These are phyloP conservation scores for Myopa testacea DNA, from an alignment of 2,888 invertebrate genomes.

Conservation along the genomic window DNA sequence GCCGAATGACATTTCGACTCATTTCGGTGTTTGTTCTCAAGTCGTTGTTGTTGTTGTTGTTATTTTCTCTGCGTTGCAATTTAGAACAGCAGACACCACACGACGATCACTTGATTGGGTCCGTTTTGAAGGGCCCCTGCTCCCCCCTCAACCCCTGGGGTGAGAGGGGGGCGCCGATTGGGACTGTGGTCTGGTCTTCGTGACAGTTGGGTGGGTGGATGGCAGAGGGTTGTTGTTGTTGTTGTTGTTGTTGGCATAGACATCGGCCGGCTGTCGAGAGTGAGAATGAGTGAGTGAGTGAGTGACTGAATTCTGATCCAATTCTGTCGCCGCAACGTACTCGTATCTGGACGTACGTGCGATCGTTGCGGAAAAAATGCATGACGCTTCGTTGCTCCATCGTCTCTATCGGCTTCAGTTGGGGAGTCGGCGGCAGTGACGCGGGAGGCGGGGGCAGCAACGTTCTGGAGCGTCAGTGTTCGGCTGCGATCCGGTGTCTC, in stretches of 20 bases:
- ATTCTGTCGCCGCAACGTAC: not conserved
- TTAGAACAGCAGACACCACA: constrained; percentile 8
- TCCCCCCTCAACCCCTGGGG: too few relatives aligned
- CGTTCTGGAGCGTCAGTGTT: not conserved
- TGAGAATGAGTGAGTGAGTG: not conserved
- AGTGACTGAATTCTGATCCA: constrained; percentile 10
- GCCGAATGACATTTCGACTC: constrained; percentile 55
- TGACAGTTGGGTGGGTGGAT: not conserved
- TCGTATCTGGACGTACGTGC: not conserved
- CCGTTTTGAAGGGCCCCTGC: not conserved
- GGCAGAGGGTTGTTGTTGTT: not conserved
- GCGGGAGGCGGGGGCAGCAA: too few relatives aligned
- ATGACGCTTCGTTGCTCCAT: not conserved
- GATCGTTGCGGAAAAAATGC: constrained; percentile 8
- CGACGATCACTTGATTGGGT: not conserved
- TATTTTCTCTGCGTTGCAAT: constrained; percentile 34
- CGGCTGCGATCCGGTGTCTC: too few relatives aligned
- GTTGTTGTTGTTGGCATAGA: not conserved
- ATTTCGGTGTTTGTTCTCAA: constrained; percentile 35
- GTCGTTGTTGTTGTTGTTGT: constrained; percentile 32
- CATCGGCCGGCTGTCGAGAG: not conserved
- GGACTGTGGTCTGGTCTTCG: not conserved
- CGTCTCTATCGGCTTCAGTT: not conserved
- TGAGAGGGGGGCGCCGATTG: not conserved
- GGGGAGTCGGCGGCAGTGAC: too few relatives aligned